Base-by-base conservation (phyloP, 1,140 invertebrate genomes). In the Pemphigus obesinymphae region DNA sequence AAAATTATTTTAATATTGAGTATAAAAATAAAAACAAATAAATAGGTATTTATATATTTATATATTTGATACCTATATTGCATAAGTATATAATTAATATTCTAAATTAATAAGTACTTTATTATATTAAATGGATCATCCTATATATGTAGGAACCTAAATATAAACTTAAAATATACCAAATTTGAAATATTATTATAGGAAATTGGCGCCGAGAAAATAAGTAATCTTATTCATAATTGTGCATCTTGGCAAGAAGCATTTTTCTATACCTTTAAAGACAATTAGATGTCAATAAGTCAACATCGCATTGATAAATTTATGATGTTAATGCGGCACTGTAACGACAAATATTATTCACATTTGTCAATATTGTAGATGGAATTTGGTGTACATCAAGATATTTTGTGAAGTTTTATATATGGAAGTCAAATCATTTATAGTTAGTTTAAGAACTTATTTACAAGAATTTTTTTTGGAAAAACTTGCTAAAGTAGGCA, bases 261-360 rank as follows among this genome's bases (percentile, higher is more conserved):
- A 78, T 94, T 95, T 78, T 90, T 96, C 68, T 89, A 89, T 82
- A 94, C 94, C 3, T 90, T 97, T 84, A 90, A 90, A 0, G 89
- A 90, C 11, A 94, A 97, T 87, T 98, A 96, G 95, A 92, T 92
- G 86, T 93, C 94, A 6, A 93, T 98, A 83, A 96, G 98, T 87
- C 91, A 92, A 82, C 94, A 93, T 86, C 88, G 96, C 83, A 87
- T 96, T 83, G 94, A 97, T 86, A 97, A 97, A 87, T 97, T 95
- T 87, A 88, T 95, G 86, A 96, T 96, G 95, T 86, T 97, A 83
- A 89, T 93, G 0, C 90, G 95, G 83, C 90, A 92, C 82, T 91
- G 96, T 86, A 85, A 3, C 89, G 94, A 34, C 92, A 96, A 85
- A 89, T 89, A 23, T 89, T 97, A 68, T 8, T 89, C 91, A 53